Evolutionary conservation across 2,888 invertebrate species (phyloP).

Genomic region (Arrhopalites spinosus): DNA sequence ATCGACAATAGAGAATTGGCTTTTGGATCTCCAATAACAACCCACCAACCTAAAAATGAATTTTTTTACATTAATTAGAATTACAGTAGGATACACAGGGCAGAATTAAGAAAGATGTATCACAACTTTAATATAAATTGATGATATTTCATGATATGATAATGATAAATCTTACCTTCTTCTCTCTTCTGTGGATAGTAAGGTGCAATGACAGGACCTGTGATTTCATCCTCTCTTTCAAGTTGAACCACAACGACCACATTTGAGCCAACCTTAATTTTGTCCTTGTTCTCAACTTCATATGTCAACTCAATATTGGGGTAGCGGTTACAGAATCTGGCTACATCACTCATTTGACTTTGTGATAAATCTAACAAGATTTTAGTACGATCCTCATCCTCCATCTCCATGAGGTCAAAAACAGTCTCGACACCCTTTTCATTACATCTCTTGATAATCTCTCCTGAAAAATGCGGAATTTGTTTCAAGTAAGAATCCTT

Average conservation of each 20-base stretch:
- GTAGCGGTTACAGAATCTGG: constrained; percentile 97
- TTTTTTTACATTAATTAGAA: neutral
- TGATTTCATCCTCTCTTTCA: constrained; percentile 95
- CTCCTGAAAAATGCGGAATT: constrained; percentile 89
- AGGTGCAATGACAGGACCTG: constrained; percentile 96
- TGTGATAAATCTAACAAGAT: constrained; percentile 71
- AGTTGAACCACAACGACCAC: constrained; percentile 89
- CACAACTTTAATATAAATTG: neutral
- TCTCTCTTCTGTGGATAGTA: constrained; percentile 81
- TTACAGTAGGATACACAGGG: neutral
- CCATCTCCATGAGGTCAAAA: constrained; percentile 94
- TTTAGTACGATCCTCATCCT: constrained; percentile 81
- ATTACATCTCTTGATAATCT: constrained; percentile 86
- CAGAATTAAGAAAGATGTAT: neutral
- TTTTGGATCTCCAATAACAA: constrained; percentile 96
- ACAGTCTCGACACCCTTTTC: constrained; percentile 93
- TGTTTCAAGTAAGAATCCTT: constrained; percentile 97
- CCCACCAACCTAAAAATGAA: constrained; percentile 72
- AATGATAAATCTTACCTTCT: constrained; percentile 14
- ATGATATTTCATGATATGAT: neutral
- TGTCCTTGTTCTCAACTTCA: constrained; percentile 82
- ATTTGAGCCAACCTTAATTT: constrained; percentile 77
- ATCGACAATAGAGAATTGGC: constrained; percentile 93
- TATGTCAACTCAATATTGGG: constrained; percentile 96
- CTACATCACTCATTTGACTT: constrained; percentile 94